Base-by-base conservation (phyloP, 2,797 vertebrate genomes). In the Dermochelys coriacea region DNA sequence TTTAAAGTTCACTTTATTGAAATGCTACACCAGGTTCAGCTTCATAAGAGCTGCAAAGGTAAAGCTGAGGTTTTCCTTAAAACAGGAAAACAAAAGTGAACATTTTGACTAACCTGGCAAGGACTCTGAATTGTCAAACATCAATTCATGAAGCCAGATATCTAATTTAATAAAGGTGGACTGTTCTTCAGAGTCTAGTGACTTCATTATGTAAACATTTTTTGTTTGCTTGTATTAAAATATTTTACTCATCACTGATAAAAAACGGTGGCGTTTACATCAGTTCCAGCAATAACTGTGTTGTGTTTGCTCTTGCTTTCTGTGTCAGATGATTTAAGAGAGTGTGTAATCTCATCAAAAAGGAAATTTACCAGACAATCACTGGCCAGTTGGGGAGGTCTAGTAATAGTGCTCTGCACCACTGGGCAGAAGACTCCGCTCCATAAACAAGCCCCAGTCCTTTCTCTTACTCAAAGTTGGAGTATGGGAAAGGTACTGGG, bases 191-290 rank as follows among this genome's bases (percentile, higher is more conserved):
- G 86, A 85, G 51, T 55, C 89, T 82, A 74, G 61, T 25, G 85
- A 85, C 87, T 91, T 93, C 95, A 64, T 86, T 80, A 78, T 86
- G 64, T 84, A 91, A 94, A 95, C 87, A 91, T 68, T 37, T 18
- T 68, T 59, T 90, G 12, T 94, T 92, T 95, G 19, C 85, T 86
- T 93, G 74, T 19, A 54, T 82, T 82, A 86, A 96, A 93, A 80
- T 88, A 88, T 12, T 91, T 95, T 80, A 92, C 49, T 86, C 74
- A 93, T 79, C 84, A 94, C 90, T 71, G 87, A 97, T 97, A 94
- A 96, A 97, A 91, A 54, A 47, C 93, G 96, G 93, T 93, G 82
- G 93, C 75, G 90, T 97, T 96, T 97, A 97, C 84, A 94, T 94
- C 95, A 96, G 92, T 52, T 87, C 71, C 71, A 92, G 91, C 74